Conservation (phyloP, 2,797 vertebrate genomes). For the Morelia viridis region DNA sequence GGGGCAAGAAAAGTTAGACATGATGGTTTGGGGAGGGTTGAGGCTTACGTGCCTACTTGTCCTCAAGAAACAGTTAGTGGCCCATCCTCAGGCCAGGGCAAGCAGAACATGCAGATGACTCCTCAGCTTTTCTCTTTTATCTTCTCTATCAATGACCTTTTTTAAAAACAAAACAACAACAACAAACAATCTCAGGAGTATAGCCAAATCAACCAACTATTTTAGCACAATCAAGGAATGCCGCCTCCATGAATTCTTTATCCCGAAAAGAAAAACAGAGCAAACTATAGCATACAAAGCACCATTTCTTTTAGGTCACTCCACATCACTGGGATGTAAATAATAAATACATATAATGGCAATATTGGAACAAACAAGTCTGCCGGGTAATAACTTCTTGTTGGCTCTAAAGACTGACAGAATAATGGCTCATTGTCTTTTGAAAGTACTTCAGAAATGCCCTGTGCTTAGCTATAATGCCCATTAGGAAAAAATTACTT, state of each 20-base stretch:
- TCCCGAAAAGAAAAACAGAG: neutral
- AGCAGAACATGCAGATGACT: neutral
- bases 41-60: neutral
- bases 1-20: neutral
- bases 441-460: conserved; percentile 52
- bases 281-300: neutral
- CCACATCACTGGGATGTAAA: neutral
- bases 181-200: neutral
- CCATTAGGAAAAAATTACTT: conserved; percentile 66
- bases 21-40: neutral
- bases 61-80: neutral
- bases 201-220: neutral
- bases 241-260: neutral
- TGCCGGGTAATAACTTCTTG: conserved; percentile 38
- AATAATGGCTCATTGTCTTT: conserved; percentile 36
- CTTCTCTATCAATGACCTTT: neutral
- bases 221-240: neutral
- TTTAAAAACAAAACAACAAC: neutral
- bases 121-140: neutral
- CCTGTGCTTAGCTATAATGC: conserved; percentile 63
- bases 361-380: conserved; percentile 51
- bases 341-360: conserved; percentile 49
- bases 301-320: no score
- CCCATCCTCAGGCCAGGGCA: neutral
- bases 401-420: conserved; percentile 58